Evolutionary conservation across 1,140 invertebrate species (phyloP), one percentile per base, ranked within the genome.

Genomic region (Leptoteleia sp.): DNA sequence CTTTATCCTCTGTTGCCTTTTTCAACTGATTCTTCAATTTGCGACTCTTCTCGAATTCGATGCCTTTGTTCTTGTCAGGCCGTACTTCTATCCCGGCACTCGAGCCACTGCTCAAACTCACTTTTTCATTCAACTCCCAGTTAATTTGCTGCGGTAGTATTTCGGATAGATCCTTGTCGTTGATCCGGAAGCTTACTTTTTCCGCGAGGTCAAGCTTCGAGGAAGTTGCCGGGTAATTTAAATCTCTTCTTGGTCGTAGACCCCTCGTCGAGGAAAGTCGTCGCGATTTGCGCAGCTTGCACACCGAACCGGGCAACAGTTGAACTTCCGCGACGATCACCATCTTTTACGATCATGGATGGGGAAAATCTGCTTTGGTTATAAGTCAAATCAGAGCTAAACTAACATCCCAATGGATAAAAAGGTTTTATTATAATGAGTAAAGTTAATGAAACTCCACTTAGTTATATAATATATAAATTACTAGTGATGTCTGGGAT

Each of bases 211-310:
- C 71, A 5, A 62, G 35, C 4, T 68, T 80, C 9, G 65, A 61
- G 7, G 62, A 64, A 57, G 57, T 78, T 13, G 59, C 38, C 4
- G 68, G 25, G 4, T 54, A 55, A 48, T 64, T 75, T 35, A 29
- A 15, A 37, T 37, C 50, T 0, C 4, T 27, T 55, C 47, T 67
- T 12, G 87, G 83, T 70, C 86, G 87, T 72, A 92, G 88, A 27
- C 91, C 91, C 75, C 91, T 85, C 3, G 91, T 92, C 12, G 91
- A 92, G 1, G 91, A 91, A 37, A 92, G 85, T 52, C 91, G 87
- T 11, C 91, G 83, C 0, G 88, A 89, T 48, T 84, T 81, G 4
- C 83, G 81, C 17, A 89, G 72, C 59, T 85, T 89, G 25, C 73
- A 78, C 12, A 72, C 61, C 15, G 64, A 45, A 31, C 75, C 70